phyloP scores from a whole-genome alignment of 2,113 vertebrate genomes.

The Amazona guildingii region DNA sequence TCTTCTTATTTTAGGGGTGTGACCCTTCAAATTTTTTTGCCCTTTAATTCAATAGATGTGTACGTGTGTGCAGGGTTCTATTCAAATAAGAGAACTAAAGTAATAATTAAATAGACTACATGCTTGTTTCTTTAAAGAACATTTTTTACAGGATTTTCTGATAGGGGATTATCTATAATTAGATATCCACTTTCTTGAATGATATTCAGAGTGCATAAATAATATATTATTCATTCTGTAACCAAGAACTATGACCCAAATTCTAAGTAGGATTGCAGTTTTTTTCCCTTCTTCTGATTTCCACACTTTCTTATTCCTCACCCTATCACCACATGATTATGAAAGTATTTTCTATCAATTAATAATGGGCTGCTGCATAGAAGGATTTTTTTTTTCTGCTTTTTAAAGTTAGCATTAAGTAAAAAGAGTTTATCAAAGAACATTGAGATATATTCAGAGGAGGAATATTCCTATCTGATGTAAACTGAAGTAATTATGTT shows the following conservation, averaged over 20 bases:
- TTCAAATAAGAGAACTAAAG: neutral
- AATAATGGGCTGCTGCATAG: neutral
- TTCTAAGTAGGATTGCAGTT: neutral
- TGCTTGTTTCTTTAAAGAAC: neutral
- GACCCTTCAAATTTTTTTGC: neutral
- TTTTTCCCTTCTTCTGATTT: rapidly evolving
- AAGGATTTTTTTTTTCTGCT: neutral
- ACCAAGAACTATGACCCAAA: rapidly evolving
- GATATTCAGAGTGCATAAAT: neutral
- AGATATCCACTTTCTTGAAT: neutral
- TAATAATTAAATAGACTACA: neutral
- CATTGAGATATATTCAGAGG: neutral
- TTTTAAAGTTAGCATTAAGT: neutral
- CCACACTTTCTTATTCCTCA: neutral
- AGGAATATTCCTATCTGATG: neutral
- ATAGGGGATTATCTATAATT: neutral
- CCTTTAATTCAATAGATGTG: neutral
- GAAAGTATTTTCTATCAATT: neutral
- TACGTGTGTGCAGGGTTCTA: rapidly evolving
- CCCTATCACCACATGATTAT: neutral
- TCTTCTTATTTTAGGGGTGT: neutral
- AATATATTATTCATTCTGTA: neutral
- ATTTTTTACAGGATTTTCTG: neutral
- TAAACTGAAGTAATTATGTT: neutral
- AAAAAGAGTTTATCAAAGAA: neutral